These are phyloP conservation scores for Phylloscopus whistleri DNA, from an alignment of 2,113 vertebrate genomes.

Conservation along the genomic window DNA sequence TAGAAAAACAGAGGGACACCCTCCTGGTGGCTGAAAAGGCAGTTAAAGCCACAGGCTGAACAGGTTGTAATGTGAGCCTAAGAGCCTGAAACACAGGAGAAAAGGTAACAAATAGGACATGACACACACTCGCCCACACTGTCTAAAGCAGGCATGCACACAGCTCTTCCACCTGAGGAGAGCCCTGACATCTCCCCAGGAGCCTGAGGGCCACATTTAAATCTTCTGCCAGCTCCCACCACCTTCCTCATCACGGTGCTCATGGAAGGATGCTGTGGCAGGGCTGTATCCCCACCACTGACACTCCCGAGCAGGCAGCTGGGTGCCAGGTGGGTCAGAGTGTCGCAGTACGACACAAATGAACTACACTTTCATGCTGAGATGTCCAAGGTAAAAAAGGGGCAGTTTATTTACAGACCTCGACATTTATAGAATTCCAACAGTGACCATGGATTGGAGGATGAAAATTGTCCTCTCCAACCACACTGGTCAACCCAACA, in stretches of 20 bases:
- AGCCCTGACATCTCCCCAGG: not conserved
- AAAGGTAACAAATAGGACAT: not conserved
- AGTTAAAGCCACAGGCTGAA: not conserved
- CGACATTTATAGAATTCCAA: no score
- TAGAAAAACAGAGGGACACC: no score
- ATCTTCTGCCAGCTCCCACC: not conserved
- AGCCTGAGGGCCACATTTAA: not conserved
- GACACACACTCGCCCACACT: not conserved
- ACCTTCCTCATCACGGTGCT: not conserved
- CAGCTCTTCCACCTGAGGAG: not conserved
- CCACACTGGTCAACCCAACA: no score
- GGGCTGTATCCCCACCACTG: accelerated
- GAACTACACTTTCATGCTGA: no score
- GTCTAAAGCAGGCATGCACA: not conserved
- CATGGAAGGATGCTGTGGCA: not conserved
- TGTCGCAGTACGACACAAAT: no score
- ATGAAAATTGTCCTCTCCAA: no score
- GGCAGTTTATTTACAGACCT: no score
- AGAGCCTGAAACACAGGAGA: not conserved
- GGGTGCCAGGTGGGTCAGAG: not conserved
- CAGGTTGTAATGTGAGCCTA: not conserved
- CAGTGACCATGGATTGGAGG: no score
- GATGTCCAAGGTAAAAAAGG: no score
- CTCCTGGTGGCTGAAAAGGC: not conserved
- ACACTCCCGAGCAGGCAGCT: not conserved